Conservation (phyloP, 2,888 invertebrate genomes). For the Podabrus alpinus region DNA sequence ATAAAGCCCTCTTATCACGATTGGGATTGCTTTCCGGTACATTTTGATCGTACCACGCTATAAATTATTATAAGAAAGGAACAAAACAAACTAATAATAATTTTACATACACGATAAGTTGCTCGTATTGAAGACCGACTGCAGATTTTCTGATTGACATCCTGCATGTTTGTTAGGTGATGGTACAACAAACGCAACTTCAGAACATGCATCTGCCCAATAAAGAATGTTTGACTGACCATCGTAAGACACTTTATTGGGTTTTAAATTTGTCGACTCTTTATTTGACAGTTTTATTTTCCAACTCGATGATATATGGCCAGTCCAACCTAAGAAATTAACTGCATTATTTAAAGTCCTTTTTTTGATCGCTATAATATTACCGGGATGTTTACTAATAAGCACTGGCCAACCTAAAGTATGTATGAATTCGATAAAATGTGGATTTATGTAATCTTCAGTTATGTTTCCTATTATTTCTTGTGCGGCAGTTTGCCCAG, state of each 20-base stretch:
- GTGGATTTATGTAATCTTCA: constrained; percentile 56
- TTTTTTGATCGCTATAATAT: not conserved
- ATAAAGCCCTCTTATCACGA: constrained; percentile 69
- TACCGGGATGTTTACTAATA: constrained; percentile 82
- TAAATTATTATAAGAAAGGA: constrained; percentile 15
- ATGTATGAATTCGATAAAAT: constrained; percentile 63
- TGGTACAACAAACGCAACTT: constrained; percentile 95
- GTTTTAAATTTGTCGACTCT: constrained; percentile 38
- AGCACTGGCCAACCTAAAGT: constrained; percentile 89
- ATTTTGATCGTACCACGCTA: constrained; percentile 63
- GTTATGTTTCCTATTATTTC: constrained; percentile 81
- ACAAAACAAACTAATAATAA: not conserved
- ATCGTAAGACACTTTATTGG: constrained; percentile 77
- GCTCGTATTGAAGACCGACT: constrained; percentile 41
- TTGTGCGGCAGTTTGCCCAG: constrained; percentile 75
- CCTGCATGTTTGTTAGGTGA: constrained; percentile 52
- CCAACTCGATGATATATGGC: constrained; percentile 87
- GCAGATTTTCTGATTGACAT: constrained; percentile 36
- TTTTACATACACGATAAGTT: constrained; percentile 49
- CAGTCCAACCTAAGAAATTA: constrained; percentile 74
- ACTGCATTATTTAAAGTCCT: not conserved
- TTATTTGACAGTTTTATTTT: constrained; percentile 44
- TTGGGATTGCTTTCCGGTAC: constrained; percentile 53
- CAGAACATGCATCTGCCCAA: constrained; percentile 94
- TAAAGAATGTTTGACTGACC: constrained; percentile 86